Evolutionary conservation across 92 coral and sea anemone genomes (phyloP).

Genomic region (Phenganax marumi): DNA sequence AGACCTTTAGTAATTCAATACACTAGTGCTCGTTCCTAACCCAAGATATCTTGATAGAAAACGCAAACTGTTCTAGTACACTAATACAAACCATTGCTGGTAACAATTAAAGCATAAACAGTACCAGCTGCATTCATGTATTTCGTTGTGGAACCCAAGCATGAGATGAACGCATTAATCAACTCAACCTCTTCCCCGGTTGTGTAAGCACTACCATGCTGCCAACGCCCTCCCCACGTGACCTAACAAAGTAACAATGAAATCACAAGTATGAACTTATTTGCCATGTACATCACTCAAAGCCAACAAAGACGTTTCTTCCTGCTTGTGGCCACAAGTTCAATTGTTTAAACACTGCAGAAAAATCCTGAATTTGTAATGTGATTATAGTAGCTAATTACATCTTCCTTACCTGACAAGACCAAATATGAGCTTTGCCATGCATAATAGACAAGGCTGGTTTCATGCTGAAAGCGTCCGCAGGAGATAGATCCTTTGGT

Average conservation of each 20-base stretch:
- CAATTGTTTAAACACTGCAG: neutral
- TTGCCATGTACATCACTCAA: no score
- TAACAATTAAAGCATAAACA: no score
- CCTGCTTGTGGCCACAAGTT: neutral
- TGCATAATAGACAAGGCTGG: conserved; percentile 26
- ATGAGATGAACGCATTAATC: neutral
- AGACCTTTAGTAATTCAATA: no score
- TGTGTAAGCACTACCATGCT: conserved; percentile 20
- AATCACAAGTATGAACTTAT: no score
- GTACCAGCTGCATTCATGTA: conserved; percentile 13
- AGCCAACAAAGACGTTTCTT: neutral
- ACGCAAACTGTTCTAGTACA: neutral
- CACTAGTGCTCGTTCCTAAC: neutral
- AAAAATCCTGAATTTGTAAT: neutral
- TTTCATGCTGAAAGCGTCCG: conserved; percentile 12
- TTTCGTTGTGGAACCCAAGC: conserved; percentile 8
- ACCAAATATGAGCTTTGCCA: conserved; percentile 31
- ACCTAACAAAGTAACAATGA: neutral
- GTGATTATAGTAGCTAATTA: neutral
- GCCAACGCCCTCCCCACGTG: conserved; percentile 27
- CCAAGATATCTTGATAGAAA: neutral
- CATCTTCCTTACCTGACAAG: conserved; percentile 17
- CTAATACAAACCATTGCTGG: no score
- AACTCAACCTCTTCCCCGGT: conserved; percentile 26
- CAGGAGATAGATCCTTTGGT: conserved; percentile 18